Percentiles rank a stretch among this genome's conserved stretches.
phyloP scores from a whole-genome alignment of 1,140 invertebrate genomes.

The Zaprionus nigranus region DNA sequence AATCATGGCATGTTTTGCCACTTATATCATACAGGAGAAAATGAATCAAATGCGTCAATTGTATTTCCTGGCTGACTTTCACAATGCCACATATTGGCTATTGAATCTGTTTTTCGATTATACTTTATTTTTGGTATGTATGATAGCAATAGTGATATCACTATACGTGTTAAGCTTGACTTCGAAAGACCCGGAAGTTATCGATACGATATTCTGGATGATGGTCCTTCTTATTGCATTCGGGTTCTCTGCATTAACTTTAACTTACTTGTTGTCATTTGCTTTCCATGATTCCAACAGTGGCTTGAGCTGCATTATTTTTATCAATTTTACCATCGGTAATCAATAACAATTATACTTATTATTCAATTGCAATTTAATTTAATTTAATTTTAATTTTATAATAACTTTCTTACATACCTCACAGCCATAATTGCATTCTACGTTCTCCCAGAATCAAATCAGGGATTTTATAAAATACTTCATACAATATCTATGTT shows the following conservation, averaged over 20 bases:
- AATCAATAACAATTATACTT: not conserved
- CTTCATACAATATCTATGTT: slow-evolving; percentile 7
- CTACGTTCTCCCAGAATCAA: not conserved
- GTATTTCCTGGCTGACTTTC: slow-evolving; percentile 89
- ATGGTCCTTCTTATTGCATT: slow-evolving; percentile 13
- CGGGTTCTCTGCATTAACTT: slow-evolving; percentile 28
- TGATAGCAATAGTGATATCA: slow-evolving; percentile 73
- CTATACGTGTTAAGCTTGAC: slow-evolving; percentile 60
- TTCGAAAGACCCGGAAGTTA: too few species aligned
- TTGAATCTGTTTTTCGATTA: slow-evolving; percentile 89
- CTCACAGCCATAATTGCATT: not conserved
- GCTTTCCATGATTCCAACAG: slow-evolving; percentile 1
- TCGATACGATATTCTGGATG: not conserved
- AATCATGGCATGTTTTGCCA: slow-evolving; percentile 88
- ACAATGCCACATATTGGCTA: slow-evolving; percentile 88
- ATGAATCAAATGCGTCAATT: slow-evolving; percentile 85
- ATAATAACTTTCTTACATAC: not conserved
- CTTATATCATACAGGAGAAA: slow-evolving; percentile 88
- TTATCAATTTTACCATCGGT: slow-evolving; percentile 15
- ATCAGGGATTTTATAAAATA: not conserved
- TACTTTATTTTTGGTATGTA: slow-evolving; percentile 12
- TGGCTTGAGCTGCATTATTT: slow-evolving; percentile 23
- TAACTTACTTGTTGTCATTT: slow-evolving; percentile 39
- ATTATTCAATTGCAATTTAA: not conserved
- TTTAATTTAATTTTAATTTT: not conserved